Percentiles rank a stretch among this genome's conserved stretches.
Conservation (phyloP, 2,113 vertebrate genomes). For the Triplophysa siluroides region DNA sequence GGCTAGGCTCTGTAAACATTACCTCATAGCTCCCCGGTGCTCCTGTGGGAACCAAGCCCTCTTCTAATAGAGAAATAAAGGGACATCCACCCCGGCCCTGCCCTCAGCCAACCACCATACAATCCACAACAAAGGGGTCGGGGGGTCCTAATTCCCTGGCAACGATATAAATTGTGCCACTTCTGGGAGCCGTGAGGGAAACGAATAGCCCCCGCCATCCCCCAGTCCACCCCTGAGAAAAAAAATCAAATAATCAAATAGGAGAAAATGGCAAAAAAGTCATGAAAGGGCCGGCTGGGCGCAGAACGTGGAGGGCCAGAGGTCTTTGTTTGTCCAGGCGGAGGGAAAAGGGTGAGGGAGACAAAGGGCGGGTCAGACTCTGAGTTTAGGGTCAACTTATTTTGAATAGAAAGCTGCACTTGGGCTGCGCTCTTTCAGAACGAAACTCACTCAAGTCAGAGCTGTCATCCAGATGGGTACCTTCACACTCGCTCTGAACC, state of each 20-base stretch:
- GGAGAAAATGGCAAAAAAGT: conserved; percentile 71
- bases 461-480: conserved; percentile 51
- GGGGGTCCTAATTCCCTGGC: conserved; percentile 86
- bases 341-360: conserved; percentile 73
- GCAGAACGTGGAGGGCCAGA: conserved; percentile 45
- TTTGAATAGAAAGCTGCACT: conserved; percentile 67
- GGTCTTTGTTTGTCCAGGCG: conserved; percentile 63
- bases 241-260: conserved; percentile 67
- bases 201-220: conserved; percentile 25
- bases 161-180: conserved; percentile 87
- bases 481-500: conserved; percentile 20
- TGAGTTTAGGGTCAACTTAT: conserved; percentile 79
- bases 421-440: conserved; percentile 58
- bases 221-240: conserved; percentile 39
- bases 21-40: conserved; percentile 69
- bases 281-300: conserved; percentile 64
- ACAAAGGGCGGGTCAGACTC: conserved; percentile 79
- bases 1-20: conserved; percentile 70
- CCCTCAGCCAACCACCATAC: conserved; percentile 77
- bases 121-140: conserved; percentile 81
- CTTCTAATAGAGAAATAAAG: conserved; percentile 85
- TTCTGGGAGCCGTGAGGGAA: conserved; percentile 62
- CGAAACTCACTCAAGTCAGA: conserved; percentile 65
- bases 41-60: conserved; percentile 83
- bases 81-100: conserved; percentile 72